phyloP scores from a whole-genome alignment of 1,140 invertebrate genomes.

The Nasonia longicornis region DNA sequence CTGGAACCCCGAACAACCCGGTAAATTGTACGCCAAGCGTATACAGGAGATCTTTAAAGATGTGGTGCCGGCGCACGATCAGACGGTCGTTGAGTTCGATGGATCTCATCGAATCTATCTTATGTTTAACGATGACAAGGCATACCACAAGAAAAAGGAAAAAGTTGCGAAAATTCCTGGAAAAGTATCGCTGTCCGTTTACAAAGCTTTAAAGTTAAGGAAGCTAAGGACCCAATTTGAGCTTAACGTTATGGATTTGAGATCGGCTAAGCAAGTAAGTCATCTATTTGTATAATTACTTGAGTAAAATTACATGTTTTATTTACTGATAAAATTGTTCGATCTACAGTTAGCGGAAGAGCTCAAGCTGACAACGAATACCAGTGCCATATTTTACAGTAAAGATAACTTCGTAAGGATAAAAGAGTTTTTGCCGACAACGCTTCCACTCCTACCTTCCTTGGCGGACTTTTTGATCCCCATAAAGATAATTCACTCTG shows the following conservation, averaged over 20 bases:
- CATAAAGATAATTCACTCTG: slow-evolving; percentile 61
- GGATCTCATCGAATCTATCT: slow-evolving; percentile 71
- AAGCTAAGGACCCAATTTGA: slow-evolving; percentile 48
- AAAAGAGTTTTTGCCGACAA: slow-evolving; percentile 44
- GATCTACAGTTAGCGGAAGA: slow-evolving; percentile 38
- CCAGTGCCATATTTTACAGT: slow-evolving; percentile 30
- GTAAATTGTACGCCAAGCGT: slow-evolving; percentile 75
- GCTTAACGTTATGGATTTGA: slow-evolving; percentile 15
- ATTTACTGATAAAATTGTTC: not conserved
- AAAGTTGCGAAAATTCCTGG: slow-evolving; percentile 69
- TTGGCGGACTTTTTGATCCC: slow-evolving; percentile 57
- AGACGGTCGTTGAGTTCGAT: slow-evolving; percentile 77
- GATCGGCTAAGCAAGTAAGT: slow-evolving; percentile 26
- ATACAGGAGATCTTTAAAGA: slow-evolving; percentile 71
- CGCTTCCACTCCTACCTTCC: slow-evolving; percentile 67
- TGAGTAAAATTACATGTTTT: not conserved
- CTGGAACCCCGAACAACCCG: slow-evolving; percentile 78
- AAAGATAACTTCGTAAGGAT: slow-evolving; percentile 24
- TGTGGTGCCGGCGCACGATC: slow-evolving; percentile 55
- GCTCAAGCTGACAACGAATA: slow-evolving; percentile 20
- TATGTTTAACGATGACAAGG: slow-evolving; percentile 69
- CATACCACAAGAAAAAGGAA: slow-evolving; percentile 48
- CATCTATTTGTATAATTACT: not conserved
- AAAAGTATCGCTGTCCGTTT: slow-evolving; percentile 78
- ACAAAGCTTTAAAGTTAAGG: slow-evolving; percentile 82